Percentiles rank a stretch among this genome's conserved stretches.
phyloP scores from a whole-genome alignment of 2,797 vertebrate genomes.

The Chiroxiphia lanceolata region DNA sequence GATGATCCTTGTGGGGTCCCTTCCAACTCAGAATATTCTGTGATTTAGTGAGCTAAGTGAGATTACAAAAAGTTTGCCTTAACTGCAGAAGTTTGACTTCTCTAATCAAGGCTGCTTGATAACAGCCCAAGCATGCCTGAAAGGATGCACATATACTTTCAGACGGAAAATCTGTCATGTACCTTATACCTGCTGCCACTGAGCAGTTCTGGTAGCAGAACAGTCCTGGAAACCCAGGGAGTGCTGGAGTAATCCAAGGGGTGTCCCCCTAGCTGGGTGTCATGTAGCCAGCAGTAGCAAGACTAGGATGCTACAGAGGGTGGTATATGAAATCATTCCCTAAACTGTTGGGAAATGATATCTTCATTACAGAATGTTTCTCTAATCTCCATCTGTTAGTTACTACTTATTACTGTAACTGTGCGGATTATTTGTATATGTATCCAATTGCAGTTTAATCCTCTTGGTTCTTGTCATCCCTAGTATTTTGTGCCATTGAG shows the following conservation, averaged over 20 bases:
- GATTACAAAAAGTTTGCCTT: not conserved
- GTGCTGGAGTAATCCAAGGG: not conserved
- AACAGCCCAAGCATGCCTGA: not conserved
- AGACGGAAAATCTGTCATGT: not conserved
- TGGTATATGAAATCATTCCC: not conserved
- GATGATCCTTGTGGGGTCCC: not conserved
- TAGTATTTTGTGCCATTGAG: not conserved
- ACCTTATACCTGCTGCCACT: not conserved
- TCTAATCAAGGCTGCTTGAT: not conserved
- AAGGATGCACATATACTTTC: not conserved
- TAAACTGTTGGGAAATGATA: not conserved
- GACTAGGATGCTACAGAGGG: not conserved
- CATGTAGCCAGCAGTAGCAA: not conserved
- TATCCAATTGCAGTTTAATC: not conserved
- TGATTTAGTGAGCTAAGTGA: not conserved
- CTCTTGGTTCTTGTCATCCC: not conserved
- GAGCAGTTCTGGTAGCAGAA: not conserved
- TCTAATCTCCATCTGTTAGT: not conserved
- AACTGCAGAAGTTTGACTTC: not conserved
- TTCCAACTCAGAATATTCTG: not conserved
- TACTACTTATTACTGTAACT: not conserved
- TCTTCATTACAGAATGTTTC: not conserved
- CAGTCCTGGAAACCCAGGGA: not conserved
- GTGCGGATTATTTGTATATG: rapidly evolving
- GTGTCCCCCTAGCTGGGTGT: not conserved